These are phyloP conservation scores for Spermophilus dauricus DNA, from an alignment of 2,113 vertebrate species.

Conservation along the genomic window DNA sequence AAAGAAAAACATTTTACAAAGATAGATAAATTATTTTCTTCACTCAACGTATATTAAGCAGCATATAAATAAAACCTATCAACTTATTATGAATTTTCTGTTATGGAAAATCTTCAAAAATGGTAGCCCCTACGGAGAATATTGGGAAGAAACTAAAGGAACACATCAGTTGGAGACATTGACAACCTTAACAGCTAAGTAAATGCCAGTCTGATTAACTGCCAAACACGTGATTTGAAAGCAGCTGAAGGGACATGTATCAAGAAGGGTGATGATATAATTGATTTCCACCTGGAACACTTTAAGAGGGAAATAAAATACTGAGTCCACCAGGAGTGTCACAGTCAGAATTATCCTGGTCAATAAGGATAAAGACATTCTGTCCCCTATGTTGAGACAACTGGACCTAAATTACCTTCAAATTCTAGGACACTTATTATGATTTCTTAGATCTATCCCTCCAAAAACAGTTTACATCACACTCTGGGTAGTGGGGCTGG, in stretches of 20 bases:
- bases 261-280: background rate
- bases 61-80: constrained; percentile 54
- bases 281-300: background rate
- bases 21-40: constrained; percentile 1
- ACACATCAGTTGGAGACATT: background rate
- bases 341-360: background rate
- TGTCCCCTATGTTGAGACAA: background rate
- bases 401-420: background rate
- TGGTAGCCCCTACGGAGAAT: background rate
- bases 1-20: constrained; percentile 40
- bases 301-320: background rate
- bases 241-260: background rate
- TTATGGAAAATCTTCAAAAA: constrained; percentile 44
- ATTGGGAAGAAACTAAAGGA: constrained; percentile 38
- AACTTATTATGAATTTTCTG: constrained; percentile 36
- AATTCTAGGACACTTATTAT: background rate
- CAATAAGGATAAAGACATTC: background rate
- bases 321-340: background rate
- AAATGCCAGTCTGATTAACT: constrained; percentile 48
- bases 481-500: too few relatives aligned
- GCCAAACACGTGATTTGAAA: constrained; percentile 40
- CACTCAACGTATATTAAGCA: background rate
- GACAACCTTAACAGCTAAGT: constrained; percentile 28
- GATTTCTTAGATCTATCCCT: background rate
- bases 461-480: background rate